Conservation (phyloP, 2,888 invertebrate genomes). For the Ferrisia virgata region DNA sequence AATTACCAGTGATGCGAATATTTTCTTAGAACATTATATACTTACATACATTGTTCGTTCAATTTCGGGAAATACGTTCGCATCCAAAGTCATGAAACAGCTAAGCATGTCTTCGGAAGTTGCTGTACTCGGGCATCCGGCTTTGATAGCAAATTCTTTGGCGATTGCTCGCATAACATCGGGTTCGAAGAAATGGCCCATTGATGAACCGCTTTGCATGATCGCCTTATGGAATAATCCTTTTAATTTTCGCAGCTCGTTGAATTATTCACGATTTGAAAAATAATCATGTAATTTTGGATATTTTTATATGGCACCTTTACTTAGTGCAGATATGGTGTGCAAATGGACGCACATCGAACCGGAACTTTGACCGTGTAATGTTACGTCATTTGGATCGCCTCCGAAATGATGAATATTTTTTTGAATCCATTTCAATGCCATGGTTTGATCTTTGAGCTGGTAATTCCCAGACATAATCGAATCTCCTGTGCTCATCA, state of each 20-base stretch:
- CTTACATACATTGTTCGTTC: background rate
- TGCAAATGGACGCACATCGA: constrained; percentile 41
- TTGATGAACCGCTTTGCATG: constrained; percentile 67
- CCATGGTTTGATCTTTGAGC: constrained; percentile 47
- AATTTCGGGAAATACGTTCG: constrained; percentile 55
- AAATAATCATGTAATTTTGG: background rate
- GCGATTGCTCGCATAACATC: constrained; percentile 62
- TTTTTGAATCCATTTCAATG: constrained; percentile 46
- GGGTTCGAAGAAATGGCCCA: constrained; percentile 60
- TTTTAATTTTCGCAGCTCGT: too few relatives aligned
- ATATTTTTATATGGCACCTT: constrained; percentile 36
- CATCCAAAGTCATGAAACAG: constrained; percentile 64
- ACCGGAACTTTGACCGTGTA: constrained; percentile 48
- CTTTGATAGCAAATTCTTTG: constrained; percentile 59
- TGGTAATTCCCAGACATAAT: constrained; percentile 45
- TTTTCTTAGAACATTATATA: background rate
- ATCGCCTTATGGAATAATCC: constrained; percentile 64
- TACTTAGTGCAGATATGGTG: constrained; percentile 48
- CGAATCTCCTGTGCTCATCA: constrained; percentile 46
- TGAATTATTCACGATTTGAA: background rate
- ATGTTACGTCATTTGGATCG: constrained; percentile 46
- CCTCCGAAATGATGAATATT: constrained; percentile 46
- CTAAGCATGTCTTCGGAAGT: constrained; percentile 59
- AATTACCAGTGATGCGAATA: background rate
- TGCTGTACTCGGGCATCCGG: constrained; percentile 62